phyloP scores from a whole-genome alignment of 2,888 invertebrate genomes.

The Ennomos erosarius region DNA sequence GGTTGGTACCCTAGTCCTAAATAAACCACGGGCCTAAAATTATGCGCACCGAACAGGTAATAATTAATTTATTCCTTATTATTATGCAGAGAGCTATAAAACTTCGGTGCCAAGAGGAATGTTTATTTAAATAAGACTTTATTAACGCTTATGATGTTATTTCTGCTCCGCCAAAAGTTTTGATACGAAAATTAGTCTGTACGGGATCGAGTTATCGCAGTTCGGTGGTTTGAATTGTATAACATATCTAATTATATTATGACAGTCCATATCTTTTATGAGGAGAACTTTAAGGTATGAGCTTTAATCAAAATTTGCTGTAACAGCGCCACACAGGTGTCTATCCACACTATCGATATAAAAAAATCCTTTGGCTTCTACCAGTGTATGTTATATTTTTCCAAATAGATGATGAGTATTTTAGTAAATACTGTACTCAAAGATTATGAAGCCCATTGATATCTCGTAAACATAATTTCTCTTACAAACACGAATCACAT shows the following conservation, averaged over 20 bases:
- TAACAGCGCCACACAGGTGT: too few relatives aligned
- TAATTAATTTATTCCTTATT: conserved; percentile 66
- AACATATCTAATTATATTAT: conserved; percentile 4
- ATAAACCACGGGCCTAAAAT: conserved; percentile 54
- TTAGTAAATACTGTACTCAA: too few relatives aligned
- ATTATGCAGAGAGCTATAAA: conserved; percentile 54
- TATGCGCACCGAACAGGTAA: conserved; percentile 59
- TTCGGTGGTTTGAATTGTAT: conserved; percentile 10
- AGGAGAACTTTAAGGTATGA: too few relatives aligned
- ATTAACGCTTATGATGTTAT: conserved; percentile 35
- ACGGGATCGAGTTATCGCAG: conserved; percentile 13
- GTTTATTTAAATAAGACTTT: conserved; percentile 54
- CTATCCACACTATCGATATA: too few relatives aligned
- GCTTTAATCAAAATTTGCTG: too few relatives aligned
- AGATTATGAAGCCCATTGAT: too few relatives aligned
- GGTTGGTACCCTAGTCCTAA: conserved; percentile 47
- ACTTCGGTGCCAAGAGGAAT: conserved; percentile 44
- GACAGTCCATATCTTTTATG: neutral
- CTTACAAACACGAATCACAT: too few relatives aligned
- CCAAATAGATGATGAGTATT: too few relatives aligned
- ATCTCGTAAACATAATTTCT: too few relatives aligned
- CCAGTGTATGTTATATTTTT: too few relatives aligned
- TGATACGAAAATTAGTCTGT: conserved; percentile 22
- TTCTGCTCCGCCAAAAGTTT: conserved; percentile 26
- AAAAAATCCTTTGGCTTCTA: too few relatives aligned